A percentile compares a stretch with the other conserved stretches of the same genome.
Evolutionary conservation across 2,797 vertebrate genomes (phyloP).

Genomic region (Dendrocincla tyrannina): DNA sequence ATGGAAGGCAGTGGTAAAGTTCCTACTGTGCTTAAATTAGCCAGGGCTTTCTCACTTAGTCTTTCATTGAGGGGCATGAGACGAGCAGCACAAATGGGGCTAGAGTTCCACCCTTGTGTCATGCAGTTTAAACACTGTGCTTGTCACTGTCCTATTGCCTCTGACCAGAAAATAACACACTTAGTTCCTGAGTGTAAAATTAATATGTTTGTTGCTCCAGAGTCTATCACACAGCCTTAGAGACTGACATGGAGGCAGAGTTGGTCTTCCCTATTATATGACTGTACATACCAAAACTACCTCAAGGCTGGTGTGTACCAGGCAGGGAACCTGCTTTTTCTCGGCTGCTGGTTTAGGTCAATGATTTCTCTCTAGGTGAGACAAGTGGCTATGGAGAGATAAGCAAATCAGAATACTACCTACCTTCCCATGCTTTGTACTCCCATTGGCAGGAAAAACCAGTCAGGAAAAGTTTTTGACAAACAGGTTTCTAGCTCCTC

Average conservation of each 20-base stretch:
- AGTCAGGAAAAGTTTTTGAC: background rate
- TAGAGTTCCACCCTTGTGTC: background rate
- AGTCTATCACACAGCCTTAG: background rate
- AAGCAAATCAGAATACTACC: background rate
- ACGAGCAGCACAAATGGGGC: background rate
- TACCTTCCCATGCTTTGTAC: background rate
- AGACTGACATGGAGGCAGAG: background rate
- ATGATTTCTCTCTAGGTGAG: background rate
- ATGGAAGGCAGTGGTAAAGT: background rate
- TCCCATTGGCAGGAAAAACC: background rate
- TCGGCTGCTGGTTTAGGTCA: background rate
- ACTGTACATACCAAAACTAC: background rate
- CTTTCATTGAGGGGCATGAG: background rate
- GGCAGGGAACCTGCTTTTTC: background rate
- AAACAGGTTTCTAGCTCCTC: background rate
- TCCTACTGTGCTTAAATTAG: background rate
- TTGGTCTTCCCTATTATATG: background rate
- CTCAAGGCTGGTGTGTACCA: background rate
- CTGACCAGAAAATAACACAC: background rate
- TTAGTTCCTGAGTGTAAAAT: background rate
- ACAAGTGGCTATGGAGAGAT: background rate
- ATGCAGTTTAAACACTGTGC: background rate
- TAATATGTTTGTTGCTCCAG: background rate
- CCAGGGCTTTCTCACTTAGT: background rate
- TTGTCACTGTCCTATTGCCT: background rate